Evolutionary conservation across 2,113 vertebrate genomes (phyloP), one percentile per base, ranked within the genome.

Genomic region (Poeciliopsis occidentalis): DNA sequence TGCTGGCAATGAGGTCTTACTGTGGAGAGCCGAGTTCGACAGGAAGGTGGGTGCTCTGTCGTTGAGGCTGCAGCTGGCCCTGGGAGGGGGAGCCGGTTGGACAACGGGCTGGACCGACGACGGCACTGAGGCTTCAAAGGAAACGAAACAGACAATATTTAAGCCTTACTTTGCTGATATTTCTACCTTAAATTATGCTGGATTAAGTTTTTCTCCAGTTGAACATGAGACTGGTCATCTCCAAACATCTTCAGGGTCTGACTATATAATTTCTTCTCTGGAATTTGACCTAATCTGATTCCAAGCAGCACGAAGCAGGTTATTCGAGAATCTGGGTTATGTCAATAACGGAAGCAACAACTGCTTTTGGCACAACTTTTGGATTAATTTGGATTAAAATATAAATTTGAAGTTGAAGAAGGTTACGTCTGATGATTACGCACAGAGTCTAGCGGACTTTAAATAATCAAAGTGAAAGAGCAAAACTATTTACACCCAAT

Each of bases 11-110:
- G 75, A n/a, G 71, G 61, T 82, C 94, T 94, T 93, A 95, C 94
- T 92, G 81, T 94, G 89, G 76, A 87, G 75, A 29, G 87, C 39
- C 24, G 93, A 78, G 88, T 92, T 94, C 30, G 92, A 93, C 15
- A 95, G 88, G 86, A 95, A 94, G 85, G 93, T 93, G 74, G 94
- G 93, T 4, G 92, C 85, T 86, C 94, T 90, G 88, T 94, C 94
- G 17, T 72, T 81, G 71, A 92, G 79, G 79, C 88, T 84, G 79
- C 81, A 87, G 74, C 79, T 88, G 75, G 87, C 54, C 77, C 91
- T 93, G 81, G 84, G 84, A 1, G 84, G 86, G 77, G 83, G 75
- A 81, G 82, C 75, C 26, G 88, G 76, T 76, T 86, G 91, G 67
- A 89, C 82, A 4, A 85, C 80, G 15, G 87, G 84, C 70, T 85